Evolutionary conservation across 2,113 vertebrate species (phyloP).

Genomic region (Macroglossus sobrinus): DNA sequence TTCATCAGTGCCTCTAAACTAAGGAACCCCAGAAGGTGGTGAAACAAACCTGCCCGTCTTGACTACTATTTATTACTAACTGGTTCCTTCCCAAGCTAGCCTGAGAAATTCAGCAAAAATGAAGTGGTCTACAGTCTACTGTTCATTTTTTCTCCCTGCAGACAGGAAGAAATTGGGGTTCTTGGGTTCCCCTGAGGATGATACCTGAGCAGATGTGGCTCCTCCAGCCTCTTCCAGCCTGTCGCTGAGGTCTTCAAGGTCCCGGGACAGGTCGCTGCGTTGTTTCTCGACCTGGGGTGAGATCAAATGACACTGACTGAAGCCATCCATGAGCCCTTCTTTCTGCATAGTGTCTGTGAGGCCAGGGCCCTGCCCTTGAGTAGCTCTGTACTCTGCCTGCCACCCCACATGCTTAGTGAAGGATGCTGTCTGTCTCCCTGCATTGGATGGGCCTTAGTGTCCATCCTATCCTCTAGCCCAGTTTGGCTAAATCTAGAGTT

Average conservation of each 20-base stretch:
- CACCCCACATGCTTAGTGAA: background rate
- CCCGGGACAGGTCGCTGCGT: constrained; percentile 78
- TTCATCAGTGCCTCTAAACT: background rate
- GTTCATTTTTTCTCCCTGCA: background rate
- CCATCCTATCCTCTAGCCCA: background rate
- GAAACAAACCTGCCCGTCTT: background rate
- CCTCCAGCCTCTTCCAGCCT: constrained; percentile 81
- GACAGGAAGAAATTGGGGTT: background rate
- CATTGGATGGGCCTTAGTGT: background rate
- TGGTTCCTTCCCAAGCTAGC: background rate
- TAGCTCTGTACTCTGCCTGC: background rate
- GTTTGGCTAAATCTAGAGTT: background rate
- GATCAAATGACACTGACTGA: background rate
- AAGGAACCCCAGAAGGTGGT: background rate
- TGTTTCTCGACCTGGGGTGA: constrained; percentile 84
- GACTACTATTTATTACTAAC: background rate
- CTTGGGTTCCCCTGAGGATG: background rate
- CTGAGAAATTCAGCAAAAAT: background rate
- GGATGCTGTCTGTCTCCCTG: background rate
- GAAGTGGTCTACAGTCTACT: background rate
- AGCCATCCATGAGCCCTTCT: background rate
- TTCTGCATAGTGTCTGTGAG: background rate
- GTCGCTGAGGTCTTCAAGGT: constrained; percentile 83
- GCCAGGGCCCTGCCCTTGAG: background rate
- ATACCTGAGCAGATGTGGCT: constrained; percentile 79